Evolutionary conservation across 2,888 invertebrate genomes (phyloP).

Genomic region (Dusona sp.): DNA sequence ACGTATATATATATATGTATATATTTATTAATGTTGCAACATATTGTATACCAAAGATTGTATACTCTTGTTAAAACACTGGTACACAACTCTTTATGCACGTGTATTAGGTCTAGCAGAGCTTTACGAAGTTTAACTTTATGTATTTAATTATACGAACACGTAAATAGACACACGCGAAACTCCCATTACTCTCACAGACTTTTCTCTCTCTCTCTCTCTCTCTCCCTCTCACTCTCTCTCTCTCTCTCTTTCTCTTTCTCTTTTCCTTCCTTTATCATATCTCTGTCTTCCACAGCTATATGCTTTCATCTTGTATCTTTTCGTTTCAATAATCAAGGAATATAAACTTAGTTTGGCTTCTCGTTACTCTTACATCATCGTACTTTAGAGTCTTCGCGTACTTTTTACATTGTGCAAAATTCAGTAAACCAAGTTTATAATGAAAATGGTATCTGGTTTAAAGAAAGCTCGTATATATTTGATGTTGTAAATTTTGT

Average conservation of each 20-base stretch:
- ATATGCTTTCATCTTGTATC: not conserved
- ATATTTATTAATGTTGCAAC: slow-evolving; percentile 1
- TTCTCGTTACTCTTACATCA: not conserved
- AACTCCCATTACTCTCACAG: slow-evolving; percentile 61
- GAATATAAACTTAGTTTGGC: slow-evolving; percentile 23
- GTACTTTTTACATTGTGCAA: not conserved
- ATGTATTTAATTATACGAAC: slow-evolving; percentile 69
- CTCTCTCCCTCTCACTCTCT: not conserved
- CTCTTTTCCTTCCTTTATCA: not conserved
- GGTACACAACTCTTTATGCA: slow-evolving; percentile 9
- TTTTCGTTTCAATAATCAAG: slow-evolving; percentile 10
- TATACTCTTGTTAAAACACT: slow-evolving; percentile 39
- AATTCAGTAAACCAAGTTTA: not conserved
- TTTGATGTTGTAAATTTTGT: not conserved
- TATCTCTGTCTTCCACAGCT: not conserved
- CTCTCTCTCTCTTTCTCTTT: not conserved
- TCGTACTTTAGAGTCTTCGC: not conserved
- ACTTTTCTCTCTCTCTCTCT: slow-evolving; percentile 12
- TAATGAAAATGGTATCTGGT: not conserved
- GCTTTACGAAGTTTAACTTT: slow-evolving; percentile 60
- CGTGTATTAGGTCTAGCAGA: slow-evolving; percentile 25
- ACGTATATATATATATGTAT: not conserved
- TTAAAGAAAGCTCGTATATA: not conserved
- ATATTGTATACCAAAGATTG: slow-evolving; percentile 27
- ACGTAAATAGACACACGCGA: slow-evolving; percentile 66